Conservation (phyloP, 2,797 vertebrate species). For the Limosa lapponica region DNA sequence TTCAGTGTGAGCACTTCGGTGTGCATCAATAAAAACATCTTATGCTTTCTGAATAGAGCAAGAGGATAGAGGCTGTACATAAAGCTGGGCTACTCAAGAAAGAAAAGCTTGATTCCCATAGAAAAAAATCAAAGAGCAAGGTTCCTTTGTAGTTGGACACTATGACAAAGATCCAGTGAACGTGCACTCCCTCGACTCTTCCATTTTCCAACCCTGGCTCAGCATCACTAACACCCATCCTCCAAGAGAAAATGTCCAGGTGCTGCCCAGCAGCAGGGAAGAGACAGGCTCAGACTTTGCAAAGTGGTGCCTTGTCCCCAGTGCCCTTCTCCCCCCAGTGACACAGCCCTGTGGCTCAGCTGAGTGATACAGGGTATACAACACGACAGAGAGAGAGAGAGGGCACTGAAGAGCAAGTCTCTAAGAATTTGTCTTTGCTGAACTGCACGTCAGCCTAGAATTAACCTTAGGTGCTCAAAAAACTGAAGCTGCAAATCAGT, state of each 20-base stretch:
- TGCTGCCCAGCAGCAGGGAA: neutral
- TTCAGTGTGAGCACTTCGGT: neutral
- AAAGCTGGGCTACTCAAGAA: neutral
- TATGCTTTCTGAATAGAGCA: neutral
- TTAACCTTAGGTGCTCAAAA: neutral
- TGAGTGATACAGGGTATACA: fast-evolving
- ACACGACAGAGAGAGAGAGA: neutral
- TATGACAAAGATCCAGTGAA: neutral
- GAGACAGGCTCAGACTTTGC: neutral
- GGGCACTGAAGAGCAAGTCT: neutral
- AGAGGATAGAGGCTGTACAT: neutral
- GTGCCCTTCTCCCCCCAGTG: neutral
- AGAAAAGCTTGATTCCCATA: neutral
- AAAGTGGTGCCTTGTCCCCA: neutral
- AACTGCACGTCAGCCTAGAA: neutral
- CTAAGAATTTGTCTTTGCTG: neutral
- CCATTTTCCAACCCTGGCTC: neutral
- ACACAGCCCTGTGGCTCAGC: neutral
- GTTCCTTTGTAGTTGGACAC: neutral
- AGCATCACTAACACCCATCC: neutral
- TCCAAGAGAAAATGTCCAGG: neutral
- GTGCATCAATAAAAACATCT: neutral
- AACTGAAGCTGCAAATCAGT: neutral
- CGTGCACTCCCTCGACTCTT: fast-evolving
- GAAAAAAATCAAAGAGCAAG: neutral